Evolutionary conservation across 2,113 vertebrate species (phyloP).

Genomic region (Trichechus manatus): DNA sequence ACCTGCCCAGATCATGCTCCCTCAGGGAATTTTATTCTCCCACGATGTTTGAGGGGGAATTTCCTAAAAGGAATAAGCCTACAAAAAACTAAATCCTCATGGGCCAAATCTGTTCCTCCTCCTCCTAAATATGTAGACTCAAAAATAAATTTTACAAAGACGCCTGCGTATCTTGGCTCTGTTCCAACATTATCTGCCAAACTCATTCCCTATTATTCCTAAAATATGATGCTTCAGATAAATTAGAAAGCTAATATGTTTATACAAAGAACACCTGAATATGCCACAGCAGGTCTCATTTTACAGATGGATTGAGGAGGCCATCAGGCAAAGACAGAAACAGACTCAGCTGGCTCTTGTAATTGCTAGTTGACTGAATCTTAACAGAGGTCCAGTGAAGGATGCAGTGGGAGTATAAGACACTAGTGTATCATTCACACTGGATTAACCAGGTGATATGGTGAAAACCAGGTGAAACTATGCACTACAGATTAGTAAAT

Average conservation of each 20-base stretch:
- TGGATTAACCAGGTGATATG: no score
- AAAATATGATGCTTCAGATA: conserved; percentile 40
- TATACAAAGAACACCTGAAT: conserved; percentile 39
- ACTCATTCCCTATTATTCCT: conserved; percentile 38
- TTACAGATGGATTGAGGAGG: background rate
- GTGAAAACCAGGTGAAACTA: no score
- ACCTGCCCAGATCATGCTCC: background rate
- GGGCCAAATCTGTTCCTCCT: background rate
- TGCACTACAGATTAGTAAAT: no score
- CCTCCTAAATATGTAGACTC: background rate
- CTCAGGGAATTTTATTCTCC: conserved; percentile 5
- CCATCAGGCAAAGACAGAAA: background rate
- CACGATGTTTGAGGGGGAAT: background rate
- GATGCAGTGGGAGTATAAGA: background rate
- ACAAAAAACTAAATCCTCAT: background rate
- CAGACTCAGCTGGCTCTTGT: conserved; percentile 12
- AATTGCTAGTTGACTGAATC: conserved; percentile 25
- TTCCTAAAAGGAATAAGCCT: background rate
- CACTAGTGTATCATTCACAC: background rate
- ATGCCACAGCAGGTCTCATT: background rate
- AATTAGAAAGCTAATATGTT: conserved; percentile 25
- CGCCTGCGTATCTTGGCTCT: background rate
- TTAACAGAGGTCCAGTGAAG: background rate
- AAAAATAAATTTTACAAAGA: conserved; percentile 48
- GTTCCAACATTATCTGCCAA: background rate